Conservation (phyloP, 2,888 invertebrate genomes). For the Apodemia duryi region DNA sequence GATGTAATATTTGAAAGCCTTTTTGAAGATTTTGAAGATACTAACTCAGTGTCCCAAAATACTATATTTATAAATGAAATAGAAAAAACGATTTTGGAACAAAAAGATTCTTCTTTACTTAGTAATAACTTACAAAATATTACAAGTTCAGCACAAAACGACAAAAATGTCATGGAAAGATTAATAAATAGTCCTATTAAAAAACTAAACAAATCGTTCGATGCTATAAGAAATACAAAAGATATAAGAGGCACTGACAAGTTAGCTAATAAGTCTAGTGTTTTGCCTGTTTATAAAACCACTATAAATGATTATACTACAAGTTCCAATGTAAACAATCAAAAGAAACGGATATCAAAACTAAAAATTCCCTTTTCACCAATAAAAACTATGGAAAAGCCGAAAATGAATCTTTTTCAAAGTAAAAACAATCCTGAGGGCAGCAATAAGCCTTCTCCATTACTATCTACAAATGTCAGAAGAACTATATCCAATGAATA, state of each 20-base stretch:
- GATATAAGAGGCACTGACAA: slow-evolving; percentile 42
- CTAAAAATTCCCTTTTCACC: slow-evolving; percentile 68
- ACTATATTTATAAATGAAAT: background rate
- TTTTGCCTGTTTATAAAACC: slow-evolving; percentile 63
- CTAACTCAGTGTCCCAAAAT: background rate
- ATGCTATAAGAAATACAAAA: slow-evolving; percentile 50
- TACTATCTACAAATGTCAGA: slow-evolving; percentile 61
- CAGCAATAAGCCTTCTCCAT: slow-evolving; percentile 54
- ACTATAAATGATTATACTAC: slow-evolving; percentile 47
- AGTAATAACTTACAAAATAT: slow-evolving; percentile 39
- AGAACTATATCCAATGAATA: slow-evolving; percentile 76
- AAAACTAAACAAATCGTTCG: slow-evolving; percentile 58
- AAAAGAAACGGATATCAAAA: slow-evolving; percentile 61
- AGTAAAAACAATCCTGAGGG: slow-evolving; percentile 47
- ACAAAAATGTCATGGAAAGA: slow-evolving; percentile 56
- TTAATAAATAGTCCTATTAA: slow-evolving; percentile 57
- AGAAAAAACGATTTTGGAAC: background rate
- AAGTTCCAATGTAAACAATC: slow-evolving; percentile 42
- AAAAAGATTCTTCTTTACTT: slow-evolving; percentile 40
- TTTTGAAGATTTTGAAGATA: slow-evolving; percentile 44
- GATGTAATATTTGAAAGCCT: slow-evolving; percentile 64
- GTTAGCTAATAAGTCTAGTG: slow-evolving; percentile 52
- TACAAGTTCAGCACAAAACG: slow-evolving; percentile 34
- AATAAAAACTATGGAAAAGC: slow-evolving; percentile 62
- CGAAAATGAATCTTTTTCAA: slow-evolving; percentile 68